Evolutionary conservation across 2,113 vertebrate species (phyloP).

Genomic region (Caretta caretta): DNA sequence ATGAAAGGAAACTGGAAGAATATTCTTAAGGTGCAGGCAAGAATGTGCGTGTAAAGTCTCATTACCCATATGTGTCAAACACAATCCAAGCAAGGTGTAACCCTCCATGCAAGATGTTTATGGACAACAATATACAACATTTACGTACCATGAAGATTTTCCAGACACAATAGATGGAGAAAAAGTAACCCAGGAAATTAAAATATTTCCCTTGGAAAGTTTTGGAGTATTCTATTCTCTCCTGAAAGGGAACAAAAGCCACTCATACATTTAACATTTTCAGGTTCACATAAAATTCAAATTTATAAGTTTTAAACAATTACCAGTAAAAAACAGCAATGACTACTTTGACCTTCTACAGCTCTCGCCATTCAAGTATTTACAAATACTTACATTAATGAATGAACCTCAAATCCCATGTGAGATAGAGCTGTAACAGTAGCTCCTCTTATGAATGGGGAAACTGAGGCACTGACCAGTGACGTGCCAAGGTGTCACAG

Average conservation of each 20-base stretch:
- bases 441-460: constrained; percentile 23
- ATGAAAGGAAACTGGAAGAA: neutral
- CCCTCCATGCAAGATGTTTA: neutral
- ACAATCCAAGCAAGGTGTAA: neutral
- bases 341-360: neutral
- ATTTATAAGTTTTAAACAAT: neutral
- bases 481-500: neutral
- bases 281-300: constrained; percentile 11
- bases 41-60: neutral
- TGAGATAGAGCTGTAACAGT: neutral
- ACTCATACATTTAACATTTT: neutral
- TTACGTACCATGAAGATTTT: constrained; percentile 98
- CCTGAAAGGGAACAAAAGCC: constrained; percentile 77
- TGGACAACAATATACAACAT: neutral
- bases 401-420: neutral
- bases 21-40: neutral
- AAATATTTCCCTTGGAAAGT: constrained; percentile 99
- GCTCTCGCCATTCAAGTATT: neutral
- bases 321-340: neutral
- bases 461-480: neutral
- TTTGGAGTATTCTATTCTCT: constrained; percentile 98
- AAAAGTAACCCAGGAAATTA: constrained; percentile 98
- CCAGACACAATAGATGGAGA: constrained; percentile 99
- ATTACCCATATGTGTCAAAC: neutral
- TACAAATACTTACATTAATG: neutral